Evolutionary conservation across 53 echinoderm and acorn worm species (phyloP).

Genomic region (Mesocentrotus franciscanus): DNA sequence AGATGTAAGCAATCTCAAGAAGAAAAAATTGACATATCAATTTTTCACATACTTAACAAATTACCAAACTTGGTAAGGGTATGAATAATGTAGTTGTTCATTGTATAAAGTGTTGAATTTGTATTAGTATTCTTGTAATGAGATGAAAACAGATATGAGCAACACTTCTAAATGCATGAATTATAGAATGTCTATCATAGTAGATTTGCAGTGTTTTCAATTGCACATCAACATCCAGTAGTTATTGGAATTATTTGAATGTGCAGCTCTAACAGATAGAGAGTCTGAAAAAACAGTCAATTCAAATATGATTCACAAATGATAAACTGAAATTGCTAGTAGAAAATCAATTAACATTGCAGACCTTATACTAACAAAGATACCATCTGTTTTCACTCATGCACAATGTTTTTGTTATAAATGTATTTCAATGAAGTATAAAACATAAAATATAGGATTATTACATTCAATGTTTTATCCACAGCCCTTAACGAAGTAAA

Average conservation of each 20-base stretch:
- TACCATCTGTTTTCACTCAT: not conserved
- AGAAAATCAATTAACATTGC: not conserved
- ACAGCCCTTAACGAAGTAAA: not conserved
- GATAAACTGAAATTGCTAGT: not conserved
- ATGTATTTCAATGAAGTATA: not conserved
- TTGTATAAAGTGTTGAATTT: too few species aligned
- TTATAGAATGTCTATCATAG: not conserved
- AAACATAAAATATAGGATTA: not conserved
- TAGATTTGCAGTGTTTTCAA: slow-evolving; percentile 13
- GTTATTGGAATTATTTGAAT: not conserved
- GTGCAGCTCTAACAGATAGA: not conserved
- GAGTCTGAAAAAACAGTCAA: too few species aligned
- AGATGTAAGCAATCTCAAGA: too few species aligned
- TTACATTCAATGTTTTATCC: not conserved
- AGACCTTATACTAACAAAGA: too few species aligned
- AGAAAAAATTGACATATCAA: too few species aligned
- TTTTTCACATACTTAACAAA: too few species aligned
- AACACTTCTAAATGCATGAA: not conserved
- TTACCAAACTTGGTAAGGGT: too few species aligned
- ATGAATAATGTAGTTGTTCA: too few species aligned
- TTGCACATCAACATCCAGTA: not conserved
- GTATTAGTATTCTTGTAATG: too few species aligned
- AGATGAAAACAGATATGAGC: not conserved
- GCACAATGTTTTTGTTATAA: not conserved
- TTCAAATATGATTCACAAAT: too few species aligned